phyloP scores from a whole-genome alignment of 2,888 invertebrate genomes.

The Ichneumon xanthorius region DNA sequence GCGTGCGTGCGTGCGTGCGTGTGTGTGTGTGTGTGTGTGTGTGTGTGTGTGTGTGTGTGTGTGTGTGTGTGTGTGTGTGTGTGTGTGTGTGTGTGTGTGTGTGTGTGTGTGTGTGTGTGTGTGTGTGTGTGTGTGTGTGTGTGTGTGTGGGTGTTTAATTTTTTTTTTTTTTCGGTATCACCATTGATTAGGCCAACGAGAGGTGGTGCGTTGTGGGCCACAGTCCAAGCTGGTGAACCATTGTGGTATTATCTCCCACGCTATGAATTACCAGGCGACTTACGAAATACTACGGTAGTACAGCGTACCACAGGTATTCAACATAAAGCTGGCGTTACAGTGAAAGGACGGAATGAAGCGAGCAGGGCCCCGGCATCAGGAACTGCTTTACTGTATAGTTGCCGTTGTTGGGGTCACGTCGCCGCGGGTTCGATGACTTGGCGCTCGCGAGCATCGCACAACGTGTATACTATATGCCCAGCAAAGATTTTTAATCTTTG shows the following conservation, averaged over 20 bases:
- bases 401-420: conserved; percentile 63
- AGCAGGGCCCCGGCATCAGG: conserved; percentile 48
- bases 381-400: conserved; percentile 53
- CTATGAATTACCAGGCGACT: conserved; percentile 18
- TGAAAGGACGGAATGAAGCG: conserved; percentile 65
- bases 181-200: too few relatives aligned
- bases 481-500: conserved; percentile 28
- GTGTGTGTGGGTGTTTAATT: too few relatives aligned
- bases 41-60: too few relatives aligned
- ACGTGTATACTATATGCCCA: neutral
- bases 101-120: too few relatives aligned
- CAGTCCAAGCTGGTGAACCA: conserved; percentile 13
- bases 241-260: neutral
- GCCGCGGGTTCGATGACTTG: conserved; percentile 66
- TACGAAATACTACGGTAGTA: conserved; percentile 55
- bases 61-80: too few relatives aligned
- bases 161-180: too few relatives aligned
- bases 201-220: conserved; percentile 2
- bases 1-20: too few relatives aligned
- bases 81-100: too few relatives aligned
- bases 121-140: too few relatives aligned
- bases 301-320: conserved; percentile 33
- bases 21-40: too few relatives aligned
- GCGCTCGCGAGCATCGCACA: conserved; percentile 57
- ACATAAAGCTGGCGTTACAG: conserved; percentile 41